phyloP scores from a whole-genome alignment of 2,888 invertebrate genomes.

The Caenorhabditis afra region DNA sequence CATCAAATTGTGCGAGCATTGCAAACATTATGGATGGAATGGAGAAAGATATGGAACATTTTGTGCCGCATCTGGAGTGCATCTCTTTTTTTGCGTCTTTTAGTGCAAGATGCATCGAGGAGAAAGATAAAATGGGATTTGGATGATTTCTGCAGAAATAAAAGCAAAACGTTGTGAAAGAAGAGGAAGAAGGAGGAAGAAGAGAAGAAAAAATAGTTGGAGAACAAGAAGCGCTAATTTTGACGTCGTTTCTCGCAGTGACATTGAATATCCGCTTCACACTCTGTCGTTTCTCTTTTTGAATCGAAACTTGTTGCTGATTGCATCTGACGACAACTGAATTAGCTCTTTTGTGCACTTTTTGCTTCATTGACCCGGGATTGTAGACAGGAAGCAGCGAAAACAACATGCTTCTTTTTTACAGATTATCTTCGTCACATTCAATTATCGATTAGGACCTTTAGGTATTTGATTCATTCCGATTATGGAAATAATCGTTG shows the following conservation, averaged over 20 bases:
- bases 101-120: slow-evolving; percentile 2
- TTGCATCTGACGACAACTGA: slow-evolving; percentile 26
- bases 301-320: slow-evolving; percentile 40
- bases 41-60: slow-evolving; percentile 19
- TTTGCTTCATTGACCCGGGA: slow-evolving; percentile 19
- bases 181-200: slow-evolving; percentile 1
- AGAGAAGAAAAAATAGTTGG: slow-evolving; percentile 9
- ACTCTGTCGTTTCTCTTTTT: slow-evolving; percentile 2
- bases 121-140: slow-evolving; percentile 16
- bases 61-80: slow-evolving; percentile 4
- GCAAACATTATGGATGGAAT: slow-evolving; percentile 20
- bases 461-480: too few species aligned
- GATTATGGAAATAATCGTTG: background rate
- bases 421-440: slow-evolving; percentile 90
- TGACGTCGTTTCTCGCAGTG: slow-evolving; percentile 7
- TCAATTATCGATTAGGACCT: slow-evolving; percentile 94
- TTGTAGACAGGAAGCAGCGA: background rate
- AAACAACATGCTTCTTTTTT: slow-evolving; percentile 15
- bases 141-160: slow-evolving; percentile 28
- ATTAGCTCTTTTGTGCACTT: slow-evolving; percentile 54
- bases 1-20: slow-evolving; percentile 45
- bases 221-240: slow-evolving; percentile 55
- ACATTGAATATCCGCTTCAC: slow-evolving; percentile 48
- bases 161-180: background rate
- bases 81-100: slow-evolving; percentile 18